Evolutionary conservation across 2,888 invertebrate species (phyloP).

Genomic region (Callyntrura sp.): DNA sequence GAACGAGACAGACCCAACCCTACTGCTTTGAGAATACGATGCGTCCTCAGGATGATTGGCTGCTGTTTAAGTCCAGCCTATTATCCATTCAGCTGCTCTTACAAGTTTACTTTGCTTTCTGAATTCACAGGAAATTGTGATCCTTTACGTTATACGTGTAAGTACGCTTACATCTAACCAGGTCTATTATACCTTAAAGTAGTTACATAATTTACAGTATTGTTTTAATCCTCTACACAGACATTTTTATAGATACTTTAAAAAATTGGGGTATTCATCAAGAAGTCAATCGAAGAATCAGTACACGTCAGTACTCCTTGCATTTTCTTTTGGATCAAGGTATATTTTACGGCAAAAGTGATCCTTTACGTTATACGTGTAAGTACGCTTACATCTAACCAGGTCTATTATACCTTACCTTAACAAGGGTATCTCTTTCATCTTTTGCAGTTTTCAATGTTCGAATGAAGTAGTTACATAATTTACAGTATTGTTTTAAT

Average conservation of each 20-base stretch:
- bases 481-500: neutral
- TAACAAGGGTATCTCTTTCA: too few relatives aligned
- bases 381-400: neutral
- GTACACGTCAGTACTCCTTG: neutral
- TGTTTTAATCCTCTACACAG: too few relatives aligned
- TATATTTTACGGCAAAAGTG: constrained; percentile 16
- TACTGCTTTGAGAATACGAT: constrained; percentile 10
- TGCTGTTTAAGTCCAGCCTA: constrained; percentile 66
- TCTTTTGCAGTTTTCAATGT: too few relatives aligned
- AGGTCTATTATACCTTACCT: neutral
- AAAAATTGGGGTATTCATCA: neutral
- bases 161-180: neutral
- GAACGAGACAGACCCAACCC: constrained; percentile 66
- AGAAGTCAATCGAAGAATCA: too few relatives aligned
- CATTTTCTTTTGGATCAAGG: neutral
- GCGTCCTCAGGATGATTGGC: constrained; percentile 68
- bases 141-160: neutral
- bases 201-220: neutral
- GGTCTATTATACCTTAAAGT: neutral
- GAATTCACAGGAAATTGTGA: neutral
- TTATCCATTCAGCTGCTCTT: constrained; percentile 38
- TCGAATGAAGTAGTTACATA: too few relatives aligned
- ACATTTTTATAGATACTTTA: constrained; percentile 23
- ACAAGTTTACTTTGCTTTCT: too few relatives aligned
- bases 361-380: neutral